Conservation (phyloP, 2,113 vertebrate species). For the Sinocyclocheilus maitianheensis region DNA sequence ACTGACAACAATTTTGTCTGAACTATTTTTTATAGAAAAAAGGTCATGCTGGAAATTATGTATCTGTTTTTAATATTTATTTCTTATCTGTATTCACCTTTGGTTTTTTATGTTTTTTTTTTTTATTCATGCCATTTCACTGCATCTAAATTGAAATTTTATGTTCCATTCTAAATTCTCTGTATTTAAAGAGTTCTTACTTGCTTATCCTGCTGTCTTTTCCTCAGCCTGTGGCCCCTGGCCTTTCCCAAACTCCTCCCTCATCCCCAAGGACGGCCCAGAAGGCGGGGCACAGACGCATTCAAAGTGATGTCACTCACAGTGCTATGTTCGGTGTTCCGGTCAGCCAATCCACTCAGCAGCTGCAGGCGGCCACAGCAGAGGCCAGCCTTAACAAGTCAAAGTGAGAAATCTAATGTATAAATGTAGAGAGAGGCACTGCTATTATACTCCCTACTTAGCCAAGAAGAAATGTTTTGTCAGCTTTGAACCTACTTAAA, state of each 20-base stretch:
- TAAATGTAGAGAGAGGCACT: background rate
- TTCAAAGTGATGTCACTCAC: constrained; percentile 84
- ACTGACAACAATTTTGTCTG: too few relatives aligned
- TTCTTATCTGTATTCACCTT: background rate
- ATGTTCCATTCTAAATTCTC: background rate
- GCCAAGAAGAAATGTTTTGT: background rate
- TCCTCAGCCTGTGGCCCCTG: constrained; percentile 57
- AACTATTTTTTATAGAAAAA: too few relatives aligned
- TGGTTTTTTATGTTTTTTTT: background rate
- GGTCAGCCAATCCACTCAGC: constrained; percentile 84
- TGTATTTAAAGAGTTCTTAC: background rate
- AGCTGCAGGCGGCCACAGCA: constrained; percentile 83
- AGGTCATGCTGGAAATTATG: background rate
- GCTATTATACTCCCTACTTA: background rate
- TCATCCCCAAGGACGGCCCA: constrained; percentile 85
- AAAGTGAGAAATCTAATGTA: constrained; percentile 70
- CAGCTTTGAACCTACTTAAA: background rate
- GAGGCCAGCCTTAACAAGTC: constrained; percentile 87
- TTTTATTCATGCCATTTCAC: background rate
- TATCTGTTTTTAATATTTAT: background rate
- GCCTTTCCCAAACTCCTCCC: constrained; percentile 83
- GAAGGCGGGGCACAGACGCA: constrained; percentile 81
- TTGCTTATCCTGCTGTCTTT: background rate
- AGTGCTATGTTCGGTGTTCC: constrained; percentile 79
- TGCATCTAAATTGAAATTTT: background rate